Base-by-base conservation (phyloP, 2,797 vertebrate genomes). In the Pampus argenteus region DNA sequence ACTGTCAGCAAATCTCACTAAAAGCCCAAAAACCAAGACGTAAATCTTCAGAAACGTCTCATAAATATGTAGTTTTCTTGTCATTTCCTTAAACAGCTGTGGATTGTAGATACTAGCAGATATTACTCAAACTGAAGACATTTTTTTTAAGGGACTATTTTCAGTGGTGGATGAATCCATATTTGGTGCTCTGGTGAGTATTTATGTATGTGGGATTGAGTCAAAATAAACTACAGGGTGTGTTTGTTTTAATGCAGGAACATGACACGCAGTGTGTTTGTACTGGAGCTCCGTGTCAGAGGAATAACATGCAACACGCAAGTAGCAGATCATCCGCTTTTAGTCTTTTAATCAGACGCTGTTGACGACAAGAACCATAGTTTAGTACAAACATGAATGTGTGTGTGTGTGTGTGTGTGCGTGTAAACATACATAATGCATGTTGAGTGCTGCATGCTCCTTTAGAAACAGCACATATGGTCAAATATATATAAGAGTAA, bases 401-500 rank as follows among this genome's bases (percentile, higher is more conserved):
- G 31, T 58, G 11, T 26, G 36, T 49, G 31, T 58, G 11, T 26
- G 36, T 47, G 36, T 58, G 60, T 14, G 13, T 44, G 36, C 28
- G 18, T 49, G 5, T 36, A 50, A 56, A 75, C 62, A 82, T 45
- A 34, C 47, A 71, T 74, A 25, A 44, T 81, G 49, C 40, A 75
- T 77, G 71, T 15, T 78, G 52, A 76, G 72, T 55, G 68, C 68
- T 74, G 40, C 14, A 2, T 38, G 63, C 49, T 42, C 29, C 40
- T 22, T 25, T 18, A 56, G 28, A 82, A 74, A 55, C 61, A 66
- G 64, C 51, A 36, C 47, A 15, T 72, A 76, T 49, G 56, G 84
- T 90, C 69, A 84, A 82, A 81, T 84, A 85, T 88, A 76, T 48
- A 84, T 86, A 79, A 79, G 72, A 79, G 80, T 36, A 38, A 48